Percentiles rank a stretch among this genome's conserved stretches.
phyloP scores from a whole-genome alignment of 1,140 invertebrate species.

The Brachionus calyciflorus region DNA sequence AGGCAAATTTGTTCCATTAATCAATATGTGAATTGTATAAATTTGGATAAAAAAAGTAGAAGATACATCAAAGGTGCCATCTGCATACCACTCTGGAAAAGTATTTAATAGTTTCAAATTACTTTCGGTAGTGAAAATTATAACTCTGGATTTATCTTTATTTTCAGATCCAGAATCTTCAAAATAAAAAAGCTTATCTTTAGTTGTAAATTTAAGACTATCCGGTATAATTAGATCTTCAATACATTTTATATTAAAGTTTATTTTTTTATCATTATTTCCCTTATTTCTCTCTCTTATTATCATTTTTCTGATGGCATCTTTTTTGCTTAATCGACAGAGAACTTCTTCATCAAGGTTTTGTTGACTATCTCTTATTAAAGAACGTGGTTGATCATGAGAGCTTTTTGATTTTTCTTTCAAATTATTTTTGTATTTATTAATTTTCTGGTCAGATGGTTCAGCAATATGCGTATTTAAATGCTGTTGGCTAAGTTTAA shows the following conservation, averaged over 20 bases:
- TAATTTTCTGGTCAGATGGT: background rate
- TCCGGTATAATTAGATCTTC: background rate
- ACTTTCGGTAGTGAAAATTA: constrained; percentile 9
- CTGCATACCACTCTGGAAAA: background rate
- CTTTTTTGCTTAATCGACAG: background rate
- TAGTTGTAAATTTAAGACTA: background rate
- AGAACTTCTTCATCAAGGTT: background rate
- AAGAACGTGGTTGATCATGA: background rate
- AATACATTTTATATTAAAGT: background rate
- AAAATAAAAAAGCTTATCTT: background rate
- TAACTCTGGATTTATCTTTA: background rate
- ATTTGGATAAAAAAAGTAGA: background rate
- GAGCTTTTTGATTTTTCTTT: background rate
- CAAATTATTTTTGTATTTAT: background rate
- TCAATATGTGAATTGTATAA: background rate
- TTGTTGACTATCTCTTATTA: background rate
- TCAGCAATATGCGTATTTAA: background rate
- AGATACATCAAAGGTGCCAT: background rate
- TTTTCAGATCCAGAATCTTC: background rate
- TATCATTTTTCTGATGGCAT: constrained; percentile 1
- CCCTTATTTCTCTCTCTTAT: background rate
- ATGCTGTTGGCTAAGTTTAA: background rate
- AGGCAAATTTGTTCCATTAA: background rate
- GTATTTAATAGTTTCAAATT: background rate
- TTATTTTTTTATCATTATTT: background rate